Evolutionary conservation across 2,797 vertebrate species (phyloP), one percentile per base, ranked within the genome.

Genomic region (Spinus pinus): DNA sequence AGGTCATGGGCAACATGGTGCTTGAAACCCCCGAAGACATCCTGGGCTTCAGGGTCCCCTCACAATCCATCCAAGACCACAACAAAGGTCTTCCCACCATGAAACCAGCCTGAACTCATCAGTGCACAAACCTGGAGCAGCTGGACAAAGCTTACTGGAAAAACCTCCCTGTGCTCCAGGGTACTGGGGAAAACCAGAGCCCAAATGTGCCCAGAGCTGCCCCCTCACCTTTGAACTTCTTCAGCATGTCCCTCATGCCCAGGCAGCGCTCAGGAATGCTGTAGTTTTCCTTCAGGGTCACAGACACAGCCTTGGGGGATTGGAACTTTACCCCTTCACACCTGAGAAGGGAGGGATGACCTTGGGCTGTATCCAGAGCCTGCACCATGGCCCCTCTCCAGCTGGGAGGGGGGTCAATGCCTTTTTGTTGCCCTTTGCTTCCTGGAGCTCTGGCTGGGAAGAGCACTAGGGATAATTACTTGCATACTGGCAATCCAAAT

Each of bases 161-260:
- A 91, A 87, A 37, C 1, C 3, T 69, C 25, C 54, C 25, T 1
- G 0, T 58, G 62, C 8, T n/a, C n/a, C 44, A 54, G 49, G 17
- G 8, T 24, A 61, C 8, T 19, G 47, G 3, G 1, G 5, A 9
- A 37, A 46, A 64, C 3, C 9, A 12, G 39, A 54, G 17, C 17
- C 41, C 19, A 41, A 9, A 9, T 3, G 11, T 27, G 20, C 46
- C 66, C 46, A 44, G 44, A 62, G 17, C 25, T 72, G 44, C 30
- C 16, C 14, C 27, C 61, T 91, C 80, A 98, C 97, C 98, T 97
- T 92, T 97, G 88, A 97, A 98, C 66, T 90, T 97, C 81, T 95
- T 97, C 91, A 98, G 79, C 97, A 98, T 96, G 17, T 97, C 95
- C 64, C 97, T 96, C 96, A 96, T 86, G 18, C 97, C 90, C 81